A percentile compares a stretch with the other conserved stretches of the same genome.
phyloP scores from a whole-genome alignment of 37 sponge, comb jelly and placozoan species.

The Ianthella basta region DNA sequence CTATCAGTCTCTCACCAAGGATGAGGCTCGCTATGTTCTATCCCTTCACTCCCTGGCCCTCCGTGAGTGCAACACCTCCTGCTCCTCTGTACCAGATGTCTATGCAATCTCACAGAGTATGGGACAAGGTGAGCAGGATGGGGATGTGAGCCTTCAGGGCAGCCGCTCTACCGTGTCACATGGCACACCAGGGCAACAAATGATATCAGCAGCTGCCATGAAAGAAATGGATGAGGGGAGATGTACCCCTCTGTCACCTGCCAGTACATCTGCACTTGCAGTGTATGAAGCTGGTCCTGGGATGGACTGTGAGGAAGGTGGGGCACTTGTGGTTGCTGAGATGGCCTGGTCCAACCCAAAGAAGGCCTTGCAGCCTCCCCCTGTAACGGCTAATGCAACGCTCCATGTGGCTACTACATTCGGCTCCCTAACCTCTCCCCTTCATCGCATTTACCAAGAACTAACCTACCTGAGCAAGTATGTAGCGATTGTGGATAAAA shows the following conservation, averaged over 20 bases:
- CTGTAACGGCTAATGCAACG: constrained; percentile 41
- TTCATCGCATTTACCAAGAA: constrained; percentile 42
- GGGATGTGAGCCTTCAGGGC: background rate
- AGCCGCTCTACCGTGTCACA: background rate
- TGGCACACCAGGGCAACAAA: background rate
- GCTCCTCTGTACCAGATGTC: constrained; percentile 11
- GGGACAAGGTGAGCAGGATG: background rate
- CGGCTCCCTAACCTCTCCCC: constrained; percentile 46
- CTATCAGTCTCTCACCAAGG: constrained; percentile 34
- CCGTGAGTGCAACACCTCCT: background rate
- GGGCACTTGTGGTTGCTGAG: constrained; percentile 35
- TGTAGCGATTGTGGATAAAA: background rate
- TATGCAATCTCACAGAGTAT: background rate
- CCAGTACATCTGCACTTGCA: background rate
- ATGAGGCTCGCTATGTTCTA: constrained; percentile 46
- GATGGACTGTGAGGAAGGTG: background rate
- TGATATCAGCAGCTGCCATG: background rate
- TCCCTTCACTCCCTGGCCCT: constrained; percentile 40
- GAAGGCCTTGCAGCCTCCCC: constrained; percentile 33
- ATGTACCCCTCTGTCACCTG: background rate
- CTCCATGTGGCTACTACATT: constrained; percentile 50
- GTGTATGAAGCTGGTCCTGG: constrained; percentile 21
- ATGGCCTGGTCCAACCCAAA: constrained; percentile 47
- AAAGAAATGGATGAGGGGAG: background rate
- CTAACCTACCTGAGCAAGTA: constrained; percentile 32